Evolutionary conservation across 2,888 invertebrate genomes (phyloP).

Genomic region (Volucella zonaria): DNA sequence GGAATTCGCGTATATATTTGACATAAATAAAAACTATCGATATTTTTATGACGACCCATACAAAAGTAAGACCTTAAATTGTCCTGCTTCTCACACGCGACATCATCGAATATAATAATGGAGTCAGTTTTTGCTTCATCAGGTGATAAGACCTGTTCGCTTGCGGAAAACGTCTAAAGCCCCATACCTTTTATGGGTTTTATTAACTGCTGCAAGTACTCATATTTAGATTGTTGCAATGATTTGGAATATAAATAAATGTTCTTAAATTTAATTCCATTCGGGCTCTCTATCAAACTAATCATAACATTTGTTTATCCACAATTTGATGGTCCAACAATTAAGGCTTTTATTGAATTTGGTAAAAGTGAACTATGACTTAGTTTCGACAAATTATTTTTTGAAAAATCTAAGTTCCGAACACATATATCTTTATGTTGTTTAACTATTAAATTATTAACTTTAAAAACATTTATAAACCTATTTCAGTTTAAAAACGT

Average conservation of each 20-base stretch:
- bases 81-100: constrained; percentile 78
- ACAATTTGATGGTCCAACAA: constrained; percentile 79
- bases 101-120: constrained; percentile 80
- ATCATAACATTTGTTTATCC: constrained; percentile 80
- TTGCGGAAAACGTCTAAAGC: constrained; percentile 69
- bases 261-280: constrained; percentile 79
- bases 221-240: constrained; percentile 76
- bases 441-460: constrained; percentile 32
- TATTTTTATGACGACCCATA: constrained; percentile 77
- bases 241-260: constrained; percentile 79
- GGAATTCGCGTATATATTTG: constrained; percentile 78
- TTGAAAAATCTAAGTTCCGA: constrained; percentile 20
- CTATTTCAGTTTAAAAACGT: background rate
- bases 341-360: constrained; percentile 74
- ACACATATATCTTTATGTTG: constrained; percentile 26
- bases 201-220: constrained; percentile 72
- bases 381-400: constrained; percentile 3
- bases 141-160: constrained; percentile 57
- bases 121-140: constrained; percentile 76
- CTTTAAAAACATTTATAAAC: constrained; percentile 5
- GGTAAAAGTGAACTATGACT: constrained; percentile 75
- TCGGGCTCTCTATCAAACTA: constrained; percentile 77
- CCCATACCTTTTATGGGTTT: constrained; percentile 65
- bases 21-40: constrained; percentile 78
- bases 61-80: constrained; percentile 76